Evolutionary conservation across 2,113 vertebrate species (phyloP).

Genomic region (Malaclemys terrapin): DNA sequence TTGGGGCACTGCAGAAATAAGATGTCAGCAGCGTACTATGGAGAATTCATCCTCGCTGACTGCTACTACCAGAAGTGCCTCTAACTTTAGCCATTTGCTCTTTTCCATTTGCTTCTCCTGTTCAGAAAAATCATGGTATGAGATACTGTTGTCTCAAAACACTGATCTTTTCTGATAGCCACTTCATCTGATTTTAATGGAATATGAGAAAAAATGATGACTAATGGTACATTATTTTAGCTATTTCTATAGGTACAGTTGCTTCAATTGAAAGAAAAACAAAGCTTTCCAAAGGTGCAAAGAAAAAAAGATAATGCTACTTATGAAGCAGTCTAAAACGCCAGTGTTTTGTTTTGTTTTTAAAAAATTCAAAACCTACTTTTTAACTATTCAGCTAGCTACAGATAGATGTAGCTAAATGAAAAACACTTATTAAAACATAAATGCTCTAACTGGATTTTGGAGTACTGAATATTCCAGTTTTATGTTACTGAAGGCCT

Average conservation of each 20-base stretch:
- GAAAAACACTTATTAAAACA: background rate
- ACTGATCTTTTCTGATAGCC: background rate
- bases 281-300: background rate
- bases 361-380: rapidly evolving
- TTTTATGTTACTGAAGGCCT: background rate
- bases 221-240: background rate
- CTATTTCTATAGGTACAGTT: background rate
- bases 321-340: background rate
- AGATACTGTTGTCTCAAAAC: background rate
- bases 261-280: background rate
- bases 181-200: background rate
- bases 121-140: background rate
- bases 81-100: background rate
- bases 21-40: background rate
- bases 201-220: background rate
- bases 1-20: rapidly evolving
- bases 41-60: background rate
- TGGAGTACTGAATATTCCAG: background rate
- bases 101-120: background rate
- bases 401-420: rapidly evolving
- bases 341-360: background rate
- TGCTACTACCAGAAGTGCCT: background rate
- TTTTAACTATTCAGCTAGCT: background rate
- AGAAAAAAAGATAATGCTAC: background rate
- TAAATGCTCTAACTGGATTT: background rate